A percentile compares a stretch with the other conserved stretches of the same genome.
Conservation (phyloP, 1,140 invertebrate genomes). For the Drosophila tristis region DNA sequence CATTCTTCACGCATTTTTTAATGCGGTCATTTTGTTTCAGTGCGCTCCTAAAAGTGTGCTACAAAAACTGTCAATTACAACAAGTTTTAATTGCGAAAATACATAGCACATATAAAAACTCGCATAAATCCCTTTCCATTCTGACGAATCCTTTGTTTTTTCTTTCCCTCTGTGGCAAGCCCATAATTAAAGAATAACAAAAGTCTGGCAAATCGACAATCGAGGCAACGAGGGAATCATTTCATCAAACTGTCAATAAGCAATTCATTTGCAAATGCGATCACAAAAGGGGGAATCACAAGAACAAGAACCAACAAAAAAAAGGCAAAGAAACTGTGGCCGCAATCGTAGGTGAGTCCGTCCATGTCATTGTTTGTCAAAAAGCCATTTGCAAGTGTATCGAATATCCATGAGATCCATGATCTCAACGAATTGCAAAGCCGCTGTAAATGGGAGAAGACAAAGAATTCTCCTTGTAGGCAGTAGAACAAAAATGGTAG, state of each 20-base stretch:
- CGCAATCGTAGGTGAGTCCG: constrained; percentile 66
- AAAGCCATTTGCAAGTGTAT: constrained; percentile 77
- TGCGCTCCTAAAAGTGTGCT: constrained; percentile 19
- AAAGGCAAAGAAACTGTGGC: constrained; percentile 32
- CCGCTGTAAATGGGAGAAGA: background rate
- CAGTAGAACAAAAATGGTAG: too few relatives aligned
- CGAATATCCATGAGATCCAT: constrained; percentile 50
- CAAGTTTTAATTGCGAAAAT: constrained; percentile 4
- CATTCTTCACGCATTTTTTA: too few relatives aligned
- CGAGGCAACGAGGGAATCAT: constrained; percentile 57
- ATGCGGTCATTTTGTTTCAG: background rate
- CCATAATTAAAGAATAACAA: constrained; percentile 80
- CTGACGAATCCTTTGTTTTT: constrained; percentile 23
- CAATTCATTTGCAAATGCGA: constrained; percentile 81
- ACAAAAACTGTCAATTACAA: background rate
- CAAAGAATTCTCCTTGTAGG: background rate
- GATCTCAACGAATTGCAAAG: background rate
- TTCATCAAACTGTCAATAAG: constrained; percentile 82
- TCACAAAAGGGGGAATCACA: constrained; percentile 38
- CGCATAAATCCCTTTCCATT: background rate
- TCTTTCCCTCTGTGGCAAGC: constrained; percentile 14
- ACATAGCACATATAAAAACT: too few relatives aligned
- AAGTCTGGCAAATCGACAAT: constrained; percentile 48
- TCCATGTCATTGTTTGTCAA: constrained; percentile 79
- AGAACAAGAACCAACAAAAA: constrained; percentile 24